These are phyloP conservation scores for Suillia variegata DNA, from an alignment of 2,888 invertebrate species.

Conservation along the genomic window DNA sequence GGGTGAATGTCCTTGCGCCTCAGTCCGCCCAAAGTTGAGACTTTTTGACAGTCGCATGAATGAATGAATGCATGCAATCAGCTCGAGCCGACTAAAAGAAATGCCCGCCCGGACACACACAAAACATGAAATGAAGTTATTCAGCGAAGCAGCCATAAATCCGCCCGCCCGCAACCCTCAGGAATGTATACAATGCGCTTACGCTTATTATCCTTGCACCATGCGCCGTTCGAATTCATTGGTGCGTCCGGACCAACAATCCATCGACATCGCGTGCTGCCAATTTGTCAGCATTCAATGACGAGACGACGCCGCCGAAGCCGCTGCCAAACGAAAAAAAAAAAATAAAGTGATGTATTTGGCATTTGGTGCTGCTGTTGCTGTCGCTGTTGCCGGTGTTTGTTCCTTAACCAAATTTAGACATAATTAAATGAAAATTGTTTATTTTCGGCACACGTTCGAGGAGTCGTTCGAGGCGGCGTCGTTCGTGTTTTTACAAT, in stretches of 20 bases:
- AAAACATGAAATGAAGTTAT: constrained; percentile 13
- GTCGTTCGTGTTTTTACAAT: too few species aligned
- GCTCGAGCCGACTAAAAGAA: background rate
- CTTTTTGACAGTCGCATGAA: constrained; percentile 25
- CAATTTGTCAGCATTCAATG: constrained; percentile 56
- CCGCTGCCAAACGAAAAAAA: too few species aligned
- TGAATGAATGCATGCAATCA: constrained; percentile 17
- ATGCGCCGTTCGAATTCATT: background rate
- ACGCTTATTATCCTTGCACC: constrained; percentile 39
- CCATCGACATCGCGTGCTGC: constrained; percentile 51
- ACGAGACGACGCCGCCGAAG: constrained; percentile 34
- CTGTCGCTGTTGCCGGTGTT: constrained; percentile 35
- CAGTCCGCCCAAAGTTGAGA: background rate
- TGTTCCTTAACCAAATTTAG: constrained; percentile 57
- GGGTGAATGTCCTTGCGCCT: background rate
- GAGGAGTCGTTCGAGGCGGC: too few species aligned
- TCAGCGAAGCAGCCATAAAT: background rate
- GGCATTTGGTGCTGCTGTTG: constrained; percentile 44
- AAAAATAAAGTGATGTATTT: constrained; percentile 6
- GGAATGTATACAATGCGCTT: constrained; percentile 28
- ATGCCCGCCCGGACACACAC: background rate
- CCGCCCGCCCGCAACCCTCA: constrained; percentile 34
- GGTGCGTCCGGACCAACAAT: too few species aligned
- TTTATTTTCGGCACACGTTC: constrained; percentile 56
- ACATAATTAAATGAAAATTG: constrained; percentile 58